phyloP scores from a whole-genome alignment of 2,113 vertebrate species.

The Entelurus aequoreus region DNA sequence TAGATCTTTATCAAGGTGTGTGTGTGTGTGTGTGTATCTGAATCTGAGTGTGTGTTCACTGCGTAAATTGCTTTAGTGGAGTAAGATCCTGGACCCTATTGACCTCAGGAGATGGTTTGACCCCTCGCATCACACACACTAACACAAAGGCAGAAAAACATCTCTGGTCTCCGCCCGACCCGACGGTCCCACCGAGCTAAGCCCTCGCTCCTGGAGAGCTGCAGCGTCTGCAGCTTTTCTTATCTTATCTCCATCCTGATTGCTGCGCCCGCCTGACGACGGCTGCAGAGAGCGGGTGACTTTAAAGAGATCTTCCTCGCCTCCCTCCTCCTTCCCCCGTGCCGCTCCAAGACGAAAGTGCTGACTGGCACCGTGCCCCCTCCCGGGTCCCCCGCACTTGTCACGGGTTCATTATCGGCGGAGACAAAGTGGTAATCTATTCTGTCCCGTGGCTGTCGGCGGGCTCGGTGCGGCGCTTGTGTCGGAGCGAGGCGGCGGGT shows the following conservation, averaged over 20 bases:
- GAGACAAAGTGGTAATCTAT: slow-evolving; percentile 50
- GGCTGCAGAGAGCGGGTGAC: slow-evolving; percentile 1
- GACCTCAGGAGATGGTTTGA: slow-evolving; percentile 59
- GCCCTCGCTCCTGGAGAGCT: slow-evolving; percentile 45
- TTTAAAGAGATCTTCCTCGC: slow-evolving; percentile 4
- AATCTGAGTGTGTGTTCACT: neutral
- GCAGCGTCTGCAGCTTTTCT: slow-evolving; percentile 57
- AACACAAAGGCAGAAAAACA: neutral
- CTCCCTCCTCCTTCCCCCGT: slow-evolving; percentile 15
- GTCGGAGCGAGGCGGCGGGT: slow-evolving; percentile 17
- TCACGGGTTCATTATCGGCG: slow-evolving; percentile 57
- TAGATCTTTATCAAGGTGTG: slow-evolving; percentile 3
- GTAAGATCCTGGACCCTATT: slow-evolving; percentile 36
- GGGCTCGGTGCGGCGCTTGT: slow-evolving; percentile 28
- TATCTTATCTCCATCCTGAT: slow-evolving; percentile 63
- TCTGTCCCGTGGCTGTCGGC: slow-evolving; percentile 50
- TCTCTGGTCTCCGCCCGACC: slow-evolving; percentile 14
- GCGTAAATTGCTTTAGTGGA: slow-evolving; percentile 33
- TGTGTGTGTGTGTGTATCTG: slow-evolving; percentile 18
- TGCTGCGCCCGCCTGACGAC: slow-evolving; percentile 26
- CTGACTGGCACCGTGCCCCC: slow-evolving; percentile 44
- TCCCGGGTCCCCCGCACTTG: slow-evolving; percentile 27
- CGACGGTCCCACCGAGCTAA: slow-evolving; percentile 39
- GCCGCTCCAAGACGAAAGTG: slow-evolving; percentile 33
- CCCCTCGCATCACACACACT: slow-evolving; percentile 37